Evolutionary conservation across 2,113 vertebrate genomes (phyloP).

Genomic region (Trematocara variabile): DNA sequence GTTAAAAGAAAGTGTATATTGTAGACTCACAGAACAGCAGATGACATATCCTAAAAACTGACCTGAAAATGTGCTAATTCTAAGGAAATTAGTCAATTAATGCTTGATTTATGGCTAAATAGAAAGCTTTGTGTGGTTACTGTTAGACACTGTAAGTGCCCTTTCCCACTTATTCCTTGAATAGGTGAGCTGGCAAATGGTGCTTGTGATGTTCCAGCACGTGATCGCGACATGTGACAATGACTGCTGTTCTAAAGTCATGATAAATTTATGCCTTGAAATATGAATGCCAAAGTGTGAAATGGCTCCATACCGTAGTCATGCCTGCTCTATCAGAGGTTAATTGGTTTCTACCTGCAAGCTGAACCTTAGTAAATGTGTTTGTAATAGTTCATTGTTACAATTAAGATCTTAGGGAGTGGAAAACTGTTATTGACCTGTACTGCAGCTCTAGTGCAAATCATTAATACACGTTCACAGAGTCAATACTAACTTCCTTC

Average conservation of each 20-base stretch:
- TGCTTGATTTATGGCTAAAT: not conserved
- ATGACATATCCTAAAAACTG: not conserved
- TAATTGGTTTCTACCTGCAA: not conserved
- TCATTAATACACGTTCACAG: slow-evolving; percentile 3
- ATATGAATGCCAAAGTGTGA: not conserved
- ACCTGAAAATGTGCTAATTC: not conserved
- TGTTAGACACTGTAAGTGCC: not conserved
- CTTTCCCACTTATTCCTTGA: not conserved
- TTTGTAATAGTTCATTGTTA: not conserved
- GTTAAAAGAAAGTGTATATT: not conserved
- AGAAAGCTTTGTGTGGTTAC: not conserved
- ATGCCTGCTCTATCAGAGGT: not conserved
- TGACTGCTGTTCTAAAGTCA: not conserved
- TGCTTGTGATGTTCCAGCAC: not conserved
- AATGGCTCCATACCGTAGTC: not conserved
- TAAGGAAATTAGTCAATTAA: not conserved
- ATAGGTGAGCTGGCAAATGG: not conserved
- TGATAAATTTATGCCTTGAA: not conserved
- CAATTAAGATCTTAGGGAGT: not conserved
- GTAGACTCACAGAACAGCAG: not conserved
- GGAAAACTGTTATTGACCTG: not conserved
- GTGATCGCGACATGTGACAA: not conserved
- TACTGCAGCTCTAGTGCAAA: not conserved
- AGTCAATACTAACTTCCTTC: not conserved
- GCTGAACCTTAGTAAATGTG: not conserved